Base-by-base conservation (phyloP, 1,140 invertebrate genomes). In the Cotesia vestalis region DNA sequence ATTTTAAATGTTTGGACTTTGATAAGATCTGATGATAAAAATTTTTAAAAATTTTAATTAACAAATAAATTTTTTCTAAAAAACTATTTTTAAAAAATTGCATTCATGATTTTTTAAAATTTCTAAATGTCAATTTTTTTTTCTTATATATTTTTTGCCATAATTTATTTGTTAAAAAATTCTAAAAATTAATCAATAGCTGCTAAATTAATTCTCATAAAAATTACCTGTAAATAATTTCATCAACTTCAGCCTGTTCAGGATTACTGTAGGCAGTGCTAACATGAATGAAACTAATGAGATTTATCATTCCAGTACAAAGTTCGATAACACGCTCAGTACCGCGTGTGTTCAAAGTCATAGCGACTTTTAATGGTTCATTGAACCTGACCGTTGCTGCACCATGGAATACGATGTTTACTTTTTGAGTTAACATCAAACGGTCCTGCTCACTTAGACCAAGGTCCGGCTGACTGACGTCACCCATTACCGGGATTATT, bases 241-340 rank as follows among this genome's bases (percentile, higher is more conserved):
- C 94, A 53, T 91, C 89, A 11, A 95, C 90, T 51, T 90, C 87
- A 4, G 84, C 82, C 53, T 90, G 89, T 69, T 95, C 92, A 0
- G 93, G 90, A 83, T 96, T 96, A 77, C 93, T 94, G 83, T 95
- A 96, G 0, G 95, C 95, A 1, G 95, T 96, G 2, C 95, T 96
- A 4, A 96, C 92, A 83, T 96, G 94, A 0, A 96, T 89, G 59
- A 96, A 88, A 35, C 93, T 93, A 72, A 90, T 85, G 35, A 95
- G 83, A 46, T 93, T 90, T 63, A 88, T 90, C 84, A 94, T 93
- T 55, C 89, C 88, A 76, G 90, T 91, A 75, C 91, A 90, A 11
- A 94, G 82, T 53, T 92, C 87, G 3, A 94, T 78, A 1, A 93
- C 87, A 70, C 90, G 86, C 66, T 89, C 85, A 0, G 93, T 94